These are phyloP conservation scores for Corythoichthys haematopterus DNA, from an alignment of 2,113 vertebrate species.

Conservation along the genomic window DNA sequence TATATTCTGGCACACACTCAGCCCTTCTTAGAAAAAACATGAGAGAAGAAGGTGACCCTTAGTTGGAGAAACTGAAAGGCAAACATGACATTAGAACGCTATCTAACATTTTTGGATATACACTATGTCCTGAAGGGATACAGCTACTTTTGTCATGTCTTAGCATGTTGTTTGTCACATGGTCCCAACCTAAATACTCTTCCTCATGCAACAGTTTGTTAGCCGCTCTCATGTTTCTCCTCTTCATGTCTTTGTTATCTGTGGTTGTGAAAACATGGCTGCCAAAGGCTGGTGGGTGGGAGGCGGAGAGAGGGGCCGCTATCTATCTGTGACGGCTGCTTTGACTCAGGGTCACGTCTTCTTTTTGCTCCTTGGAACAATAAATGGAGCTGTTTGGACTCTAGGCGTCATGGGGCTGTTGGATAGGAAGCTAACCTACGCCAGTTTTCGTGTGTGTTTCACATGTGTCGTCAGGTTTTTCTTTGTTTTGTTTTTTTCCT, in stretches of 20 bases:
- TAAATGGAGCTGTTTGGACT: constrained; percentile 47
- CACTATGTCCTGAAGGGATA: constrained; percentile 48
- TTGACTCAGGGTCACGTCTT: constrained; percentile 43
- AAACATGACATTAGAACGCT: constrained; percentile 20
- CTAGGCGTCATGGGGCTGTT: constrained; percentile 34
- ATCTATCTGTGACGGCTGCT: constrained; percentile 35
- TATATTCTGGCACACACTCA: constrained; percentile 28
- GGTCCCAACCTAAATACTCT: not conserved
- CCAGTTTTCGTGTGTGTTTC: constrained; percentile 17
- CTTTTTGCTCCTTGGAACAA: constrained; percentile 38
- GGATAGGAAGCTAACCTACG: constrained; percentile 36
- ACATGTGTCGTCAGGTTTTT: not conserved
- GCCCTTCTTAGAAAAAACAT: constrained; percentile 14
- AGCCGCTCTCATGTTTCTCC: not conserved
- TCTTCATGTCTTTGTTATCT: constrained; percentile 52
- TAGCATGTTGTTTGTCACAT: not conserved
- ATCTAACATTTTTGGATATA: constrained; percentile 4
- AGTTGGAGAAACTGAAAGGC: constrained; percentile 31
- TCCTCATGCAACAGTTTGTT: not conserved
- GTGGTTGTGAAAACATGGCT: constrained; percentile 51
- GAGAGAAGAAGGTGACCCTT: constrained; percentile 23
- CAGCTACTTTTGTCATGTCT: constrained; percentile 28
- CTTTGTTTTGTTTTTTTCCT: no score
- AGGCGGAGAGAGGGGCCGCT: constrained; percentile 35
- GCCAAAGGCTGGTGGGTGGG: constrained; percentile 38